Base-by-base conservation (phyloP, 2,113 vertebrate species). In the Phalacrocorax carbo region DNA sequence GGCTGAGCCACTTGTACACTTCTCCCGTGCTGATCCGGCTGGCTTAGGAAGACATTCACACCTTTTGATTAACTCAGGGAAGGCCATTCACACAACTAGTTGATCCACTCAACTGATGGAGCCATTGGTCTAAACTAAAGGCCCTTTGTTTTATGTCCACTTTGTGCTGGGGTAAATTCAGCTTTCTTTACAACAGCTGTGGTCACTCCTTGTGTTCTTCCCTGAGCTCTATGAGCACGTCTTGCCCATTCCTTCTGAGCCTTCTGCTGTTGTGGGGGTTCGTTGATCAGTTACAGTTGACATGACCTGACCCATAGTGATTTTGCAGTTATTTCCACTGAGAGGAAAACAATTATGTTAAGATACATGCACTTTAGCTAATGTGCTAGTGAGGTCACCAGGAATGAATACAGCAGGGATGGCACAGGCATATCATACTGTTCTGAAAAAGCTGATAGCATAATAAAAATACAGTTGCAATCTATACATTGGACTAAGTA, bases 351-450 rank as follows among this genome's bases (percentile, higher is more conserved):
- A 86, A 80, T 93, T 75, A 64, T 62, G 70, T 91, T 94, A 95
- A 95, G 76, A 75, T 65, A 49, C 49, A 44, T 95, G 66, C 61
- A 44, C 91, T 97, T 96, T 83, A 97, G 55, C 60, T 91, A 83
- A 95, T 95, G 94, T 81, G 77, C 23, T 78, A 52, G 86, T 94
- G 88, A 95, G 89, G 69, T 96, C 66, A 94, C 93, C 85, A 79
- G 62, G 76, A 91, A 94, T 83, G 60, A 93, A 80, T 93, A 62
- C 29, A 76, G 64, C n/a, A 88, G 70, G 77, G 57, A 58, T 90
- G 72, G 21, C 34, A 36, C 27, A 73, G 55, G 36, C 60, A 13
- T 83, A 83, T 52, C 65, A 84, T 65, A 90, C 72, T 36, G 36
- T 78, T 78, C 32, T 77, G 65, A 82, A 75, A 70, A 84, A 92